A percentile compares a stretch with the other conserved stretches of the same genome.
Conservation (phyloP, 1,140 invertebrate species). For the Megalonaias nervosa region DNA sequence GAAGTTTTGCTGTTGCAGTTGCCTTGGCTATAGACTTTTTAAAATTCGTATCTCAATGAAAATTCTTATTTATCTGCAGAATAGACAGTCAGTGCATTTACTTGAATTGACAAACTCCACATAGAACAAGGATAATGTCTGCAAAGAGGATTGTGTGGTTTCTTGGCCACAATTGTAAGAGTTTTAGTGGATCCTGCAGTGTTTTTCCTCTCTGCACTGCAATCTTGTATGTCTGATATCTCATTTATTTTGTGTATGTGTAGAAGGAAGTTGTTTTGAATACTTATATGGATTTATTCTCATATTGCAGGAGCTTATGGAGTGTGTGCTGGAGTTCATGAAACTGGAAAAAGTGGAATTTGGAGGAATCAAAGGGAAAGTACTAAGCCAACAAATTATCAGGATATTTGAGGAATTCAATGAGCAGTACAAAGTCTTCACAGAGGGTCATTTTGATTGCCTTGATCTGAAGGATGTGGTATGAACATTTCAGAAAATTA, state of each 20-base stretch:
- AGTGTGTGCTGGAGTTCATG: conserved; percentile 91
- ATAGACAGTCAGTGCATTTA: too few species aligned
- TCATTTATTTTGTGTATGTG: not conserved
- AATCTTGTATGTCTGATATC: not conserved
- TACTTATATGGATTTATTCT: not conserved
- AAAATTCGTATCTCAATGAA: too few species aligned
- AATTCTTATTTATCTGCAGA: too few species aligned
- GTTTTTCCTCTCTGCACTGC: not conserved
- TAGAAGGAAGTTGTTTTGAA: not conserved
- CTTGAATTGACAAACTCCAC: too few species aligned
- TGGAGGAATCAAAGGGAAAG: conserved; percentile 87
- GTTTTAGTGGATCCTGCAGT: not conserved
- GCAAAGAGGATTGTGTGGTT: too few species aligned
- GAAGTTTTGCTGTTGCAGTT: too few species aligned
- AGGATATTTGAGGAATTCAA: conserved; percentile 90
- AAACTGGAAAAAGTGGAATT: conserved; percentile 96
- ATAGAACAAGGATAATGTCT: too few species aligned
- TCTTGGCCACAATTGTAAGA: not conserved
- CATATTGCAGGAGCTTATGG: conserved; percentile 83
- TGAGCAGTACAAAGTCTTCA: conserved; percentile 87
- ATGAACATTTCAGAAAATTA: not conserved
- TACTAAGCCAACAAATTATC: conserved; percentile 79
- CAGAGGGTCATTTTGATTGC: conserved; percentile 85
- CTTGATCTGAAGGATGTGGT: conserved; percentile 87
- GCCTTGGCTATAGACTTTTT: too few species aligned